phyloP scores from a whole-genome alignment of 92 coral and sea anemone species.

The Porites rus region DNA sequence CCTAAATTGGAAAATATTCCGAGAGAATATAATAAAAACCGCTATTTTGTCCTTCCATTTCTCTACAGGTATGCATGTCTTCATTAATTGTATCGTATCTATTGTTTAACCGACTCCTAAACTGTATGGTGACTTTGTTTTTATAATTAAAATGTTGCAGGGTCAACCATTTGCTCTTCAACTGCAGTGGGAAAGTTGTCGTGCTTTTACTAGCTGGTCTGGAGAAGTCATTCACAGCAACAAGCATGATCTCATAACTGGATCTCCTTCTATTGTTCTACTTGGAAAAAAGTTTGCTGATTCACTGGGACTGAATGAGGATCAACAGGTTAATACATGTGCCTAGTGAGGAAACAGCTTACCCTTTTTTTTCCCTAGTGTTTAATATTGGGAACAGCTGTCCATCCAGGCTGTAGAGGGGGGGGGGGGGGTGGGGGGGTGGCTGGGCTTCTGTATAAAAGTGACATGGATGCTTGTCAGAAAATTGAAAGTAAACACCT shows the following conservation, averaged over 20 bases:
- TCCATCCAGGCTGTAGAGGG: too few species aligned
- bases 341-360: too few species aligned
- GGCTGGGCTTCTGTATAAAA: too few species aligned
- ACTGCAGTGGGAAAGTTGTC: slow-evolving; percentile 63
- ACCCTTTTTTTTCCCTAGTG: too few species aligned
- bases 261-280: slow-evolving; percentile 68
- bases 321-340: slow-evolving; percentile 72
- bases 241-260: slow-evolving; percentile 39
- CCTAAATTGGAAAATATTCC: too few species aligned
- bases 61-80: background rate
- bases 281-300: slow-evolving; percentile 89
- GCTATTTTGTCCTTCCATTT: too few species aligned
- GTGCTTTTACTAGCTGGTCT: slow-evolving; percentile 83
- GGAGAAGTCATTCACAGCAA: slow-evolving; percentile 68
- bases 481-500: too few species aligned
- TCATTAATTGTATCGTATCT: background rate
- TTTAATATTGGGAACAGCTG: too few species aligned
- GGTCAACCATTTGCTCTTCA: slow-evolving; percentile 51
- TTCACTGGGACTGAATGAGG: slow-evolving; percentile 73
- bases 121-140: too few species aligned
- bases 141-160: background rate
- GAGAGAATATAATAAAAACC: too few species aligned
- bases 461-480: too few species aligned
- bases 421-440: too few species aligned
- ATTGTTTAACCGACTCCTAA: background rate